Evolutionary conservation across 2,797 vertebrate species (phyloP).

Genomic region (Epinephelus malabaricus): DNA sequence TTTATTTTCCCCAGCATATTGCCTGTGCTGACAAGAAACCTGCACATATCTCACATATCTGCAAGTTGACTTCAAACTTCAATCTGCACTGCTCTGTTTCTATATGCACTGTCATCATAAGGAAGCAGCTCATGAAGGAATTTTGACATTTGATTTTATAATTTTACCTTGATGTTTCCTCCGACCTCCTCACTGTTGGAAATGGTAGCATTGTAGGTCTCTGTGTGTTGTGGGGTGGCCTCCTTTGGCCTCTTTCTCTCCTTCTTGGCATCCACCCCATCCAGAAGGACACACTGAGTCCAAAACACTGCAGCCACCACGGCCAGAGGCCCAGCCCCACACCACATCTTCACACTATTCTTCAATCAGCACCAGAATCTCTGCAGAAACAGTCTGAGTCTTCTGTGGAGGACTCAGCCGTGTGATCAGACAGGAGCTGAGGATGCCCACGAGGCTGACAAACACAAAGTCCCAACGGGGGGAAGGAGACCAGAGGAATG

Average conservation of each 20-base stretch:
- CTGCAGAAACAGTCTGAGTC: slow-evolving; percentile 44
- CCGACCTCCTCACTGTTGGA: slow-evolving; percentile 90
- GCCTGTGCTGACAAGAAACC: slow-evolving; percentile 40
- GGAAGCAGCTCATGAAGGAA: not conserved
- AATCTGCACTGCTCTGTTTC: not conserved
- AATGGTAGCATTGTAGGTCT: slow-evolving; percentile 88
- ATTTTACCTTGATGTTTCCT: slow-evolving; percentile 78
- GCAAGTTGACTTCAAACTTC: slow-evolving; percentile 11
- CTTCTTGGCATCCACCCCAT: slow-evolving; percentile 86
- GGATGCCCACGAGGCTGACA: slow-evolving; percentile 60
- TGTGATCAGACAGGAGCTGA: slow-evolving; percentile 45
- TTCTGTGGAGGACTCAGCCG: slow-evolving; percentile 27
- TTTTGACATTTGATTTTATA: not conserved
- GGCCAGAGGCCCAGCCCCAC: slow-evolving; percentile 88
- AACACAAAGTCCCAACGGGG: slow-evolving; percentile 44
- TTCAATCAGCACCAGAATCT: slow-evolving; percentile 47
- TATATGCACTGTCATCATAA: not conserved
- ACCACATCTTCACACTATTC: slow-evolving; percentile 85
- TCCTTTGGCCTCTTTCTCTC: slow-evolving; percentile 89
- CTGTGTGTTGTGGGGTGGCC: slow-evolving; percentile 84
- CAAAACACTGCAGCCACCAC: slow-evolving; percentile 87
- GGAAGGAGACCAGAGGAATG: slow-evolving; percentile 64
- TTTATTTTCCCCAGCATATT: slow-evolving; percentile 30
- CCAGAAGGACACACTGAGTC: slow-evolving; percentile 87
- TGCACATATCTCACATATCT: slow-evolving; percentile 37